Evolutionary conservation across 2,113 vertebrate species (phyloP), one percentile per base, ranked within the genome.

Genomic region (Equus quagga): DNA sequence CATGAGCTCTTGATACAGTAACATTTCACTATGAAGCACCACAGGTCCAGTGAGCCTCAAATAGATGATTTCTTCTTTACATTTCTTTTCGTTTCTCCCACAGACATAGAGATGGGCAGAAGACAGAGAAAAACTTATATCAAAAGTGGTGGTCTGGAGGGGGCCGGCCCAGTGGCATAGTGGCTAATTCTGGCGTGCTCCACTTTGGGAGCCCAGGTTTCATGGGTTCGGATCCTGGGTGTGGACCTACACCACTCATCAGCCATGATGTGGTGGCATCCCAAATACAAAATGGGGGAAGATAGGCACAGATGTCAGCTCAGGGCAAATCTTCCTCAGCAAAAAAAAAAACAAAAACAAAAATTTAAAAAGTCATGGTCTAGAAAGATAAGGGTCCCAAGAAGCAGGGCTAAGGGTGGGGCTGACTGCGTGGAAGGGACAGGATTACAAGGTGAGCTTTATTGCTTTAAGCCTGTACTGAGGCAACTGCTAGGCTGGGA

Each of bases 1-100:
- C 72, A 95, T 81, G 83, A 94, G 60, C 67, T 96, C 36, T 46
- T 79, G 28, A n/a, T 80, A 44, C 18, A 33, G 72, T 0, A 3
- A 96, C 54, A 81, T 89, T 92, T 96, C 65, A 76, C 65, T 76
- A 18, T 62, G 65, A 96, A 84, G 81, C 70, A 82, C 26, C 12
- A 60, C 41, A 64, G 26, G 86, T 69, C 72, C 75, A 60, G 76
- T 3, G 23, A 89, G n/a, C 24, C 72, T 97, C 60, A 87, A 90
- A 69, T 49, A 91, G 49, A 87, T 36, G 26, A 75, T 56, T 26
- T 26, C 33, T 87, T 86, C 58, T 92, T 31, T 31, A 86, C 10
- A 72, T 82, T 72, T 96, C 54, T 67, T 86, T 96, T 70, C 56
- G 51, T 82, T 87, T 92, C 41, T 82, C 41, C 54, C 81, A 60